Base-by-base conservation (phyloP, 1,140 invertebrate species). In the Nymphalis io region DNA sequence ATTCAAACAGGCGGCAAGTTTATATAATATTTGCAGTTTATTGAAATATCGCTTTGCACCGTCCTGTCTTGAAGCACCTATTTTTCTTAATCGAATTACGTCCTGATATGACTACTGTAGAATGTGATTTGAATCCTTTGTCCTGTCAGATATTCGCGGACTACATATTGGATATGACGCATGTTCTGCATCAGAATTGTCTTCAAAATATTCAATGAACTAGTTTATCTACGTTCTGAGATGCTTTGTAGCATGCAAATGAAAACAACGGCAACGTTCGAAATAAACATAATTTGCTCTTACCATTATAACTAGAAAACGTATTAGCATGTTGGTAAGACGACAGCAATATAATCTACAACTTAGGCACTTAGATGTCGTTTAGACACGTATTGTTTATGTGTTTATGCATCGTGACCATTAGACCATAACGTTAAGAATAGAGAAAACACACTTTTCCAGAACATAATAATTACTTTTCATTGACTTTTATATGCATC, bases 371-470 rank as follows among this genome's bases (percentile, higher is more conserved):
- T 55, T 23, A 23, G 46, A 51, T 62, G 60, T 62, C 60, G 46
- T 39, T 40, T 60, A 13, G 13, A 53, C 60, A 27, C n/a, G 42
- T 61, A 61, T 38, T 63, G 60, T 63, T 63, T 63, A 63, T 77
- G 48, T 75, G 69, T 75, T 80, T 80, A 75, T 75, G 70, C 66
- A 68, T 42, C 60, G 73, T 44, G 58, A 11, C 68, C 67, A 58
- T 60, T 74, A 71, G 72, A 68, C 69, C 68, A 65, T 74, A 62
- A 61, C 51, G 64, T 69, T 62, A 60, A 57, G 68, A 60, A 60
- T 48, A 61, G 72, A 65, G 71, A 55, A 55, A 55, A 23, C 72
- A 72, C 51, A 62, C n/a, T 48, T 48, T 21, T 48, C 13, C 23
- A 57, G 12, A 27, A 55, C 27, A 27, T 55, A 27, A 23, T 55